Conservation (phyloP, 2,888 invertebrate genomes). For the Scrobipalpa atriplicella region DNA sequence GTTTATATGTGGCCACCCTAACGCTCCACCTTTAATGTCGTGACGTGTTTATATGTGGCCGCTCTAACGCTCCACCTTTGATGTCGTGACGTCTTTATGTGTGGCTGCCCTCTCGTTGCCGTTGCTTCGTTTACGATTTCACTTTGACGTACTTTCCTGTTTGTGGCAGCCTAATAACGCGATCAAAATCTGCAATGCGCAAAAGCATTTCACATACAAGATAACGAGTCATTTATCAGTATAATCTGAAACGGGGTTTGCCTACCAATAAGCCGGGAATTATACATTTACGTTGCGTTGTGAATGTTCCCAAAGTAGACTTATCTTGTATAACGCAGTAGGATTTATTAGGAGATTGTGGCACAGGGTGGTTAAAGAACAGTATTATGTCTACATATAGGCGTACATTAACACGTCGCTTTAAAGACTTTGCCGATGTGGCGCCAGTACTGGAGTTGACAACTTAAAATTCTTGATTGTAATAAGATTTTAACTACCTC, state of each 20-base stretch:
- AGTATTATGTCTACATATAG: too few species aligned
- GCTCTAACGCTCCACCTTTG: too few species aligned
- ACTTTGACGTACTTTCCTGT: neutral
- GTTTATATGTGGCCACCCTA: too few species aligned
- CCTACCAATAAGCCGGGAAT: neutral
- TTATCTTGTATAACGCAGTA: neutral
- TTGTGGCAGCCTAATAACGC: neutral
- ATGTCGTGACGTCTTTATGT: too few species aligned
- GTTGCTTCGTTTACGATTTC: neutral
- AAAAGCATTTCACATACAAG: slow-evolving; percentile 6
- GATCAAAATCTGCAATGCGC: neutral
- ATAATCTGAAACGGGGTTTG: slow-evolving; percentile 8
- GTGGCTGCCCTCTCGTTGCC: too few species aligned
- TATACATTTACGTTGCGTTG: slow-evolving; percentile 11
- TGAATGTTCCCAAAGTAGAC: neutral
- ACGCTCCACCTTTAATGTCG: too few species aligned
- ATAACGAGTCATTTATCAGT: slow-evolving; percentile 16
- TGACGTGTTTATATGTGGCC: too few species aligned
- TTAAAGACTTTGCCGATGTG: too few species aligned
- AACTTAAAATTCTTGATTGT: too few species aligned
- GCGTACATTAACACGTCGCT: too few species aligned
- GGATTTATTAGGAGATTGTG: slow-evolving; percentile 7
- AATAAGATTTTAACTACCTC: neutral
- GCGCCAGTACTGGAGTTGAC: too few species aligned
- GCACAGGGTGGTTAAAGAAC: too few species aligned